A percentile compares a stretch with the other conserved stretches of the same genome.
Conservation (phyloP, 2,797 vertebrate genomes). For the Anguilla marmorata region DNA sequence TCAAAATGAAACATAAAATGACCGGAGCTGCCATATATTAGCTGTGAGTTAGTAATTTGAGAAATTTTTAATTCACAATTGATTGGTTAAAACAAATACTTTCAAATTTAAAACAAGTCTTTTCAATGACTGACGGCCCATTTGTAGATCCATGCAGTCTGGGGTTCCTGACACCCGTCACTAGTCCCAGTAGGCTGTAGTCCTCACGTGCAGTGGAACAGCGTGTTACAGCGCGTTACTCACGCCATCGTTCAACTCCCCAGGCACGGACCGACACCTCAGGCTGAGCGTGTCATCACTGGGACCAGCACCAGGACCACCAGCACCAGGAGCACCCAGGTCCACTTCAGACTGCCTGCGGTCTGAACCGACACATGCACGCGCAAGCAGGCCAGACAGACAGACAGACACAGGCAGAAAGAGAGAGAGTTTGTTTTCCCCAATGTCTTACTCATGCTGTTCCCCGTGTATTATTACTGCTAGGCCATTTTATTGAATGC, state of each 20-base stretch:
- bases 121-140: neutral
- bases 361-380: slow-evolving; percentile 66
- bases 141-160: neutral
- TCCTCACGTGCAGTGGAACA: neutral
- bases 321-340: slow-evolving; percentile 78
- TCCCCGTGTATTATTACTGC: neutral
- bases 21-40: neutral
- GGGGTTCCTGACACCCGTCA: neutral
- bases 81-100: neutral
- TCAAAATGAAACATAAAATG: neutral
- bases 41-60: neutral
- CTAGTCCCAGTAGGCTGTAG: neutral
- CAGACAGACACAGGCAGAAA: neutral
- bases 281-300: slow-evolving; percentile 78
- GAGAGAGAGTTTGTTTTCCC: neutral
- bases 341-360: slow-evolving; percentile 87
- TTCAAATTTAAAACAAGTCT: neutral
- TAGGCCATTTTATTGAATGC: neutral
- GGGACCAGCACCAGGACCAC: slow-evolving; percentile 72
- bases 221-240: slow-evolving; percentile 50
- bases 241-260: slow-evolving; percentile 81
- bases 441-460: neutral
- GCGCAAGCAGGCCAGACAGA: neutral
- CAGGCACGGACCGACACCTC: slow-evolving; percentile 86
- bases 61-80: neutral